A percentile compares a stretch with the other conserved stretches of the same genome.
These are phyloP conservation scores for Polydrusus pterygomalis DNA, from an alignment of 2,888 invertebrate species.

Conservation along the genomic window DNA sequence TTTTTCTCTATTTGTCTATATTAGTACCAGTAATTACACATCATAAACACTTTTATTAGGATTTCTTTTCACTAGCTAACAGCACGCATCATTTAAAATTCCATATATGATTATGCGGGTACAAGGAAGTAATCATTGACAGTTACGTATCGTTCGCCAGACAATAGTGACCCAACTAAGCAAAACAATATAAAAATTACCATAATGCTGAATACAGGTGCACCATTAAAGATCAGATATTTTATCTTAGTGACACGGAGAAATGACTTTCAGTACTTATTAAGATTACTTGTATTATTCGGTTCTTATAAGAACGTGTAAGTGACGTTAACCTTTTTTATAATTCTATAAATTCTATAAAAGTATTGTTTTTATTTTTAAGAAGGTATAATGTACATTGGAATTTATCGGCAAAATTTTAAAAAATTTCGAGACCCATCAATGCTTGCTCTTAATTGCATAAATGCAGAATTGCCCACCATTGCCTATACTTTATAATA, in stretches of 20 bases:
- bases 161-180: constrained; percentile 53
- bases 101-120: constrained; percentile 38
- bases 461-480: too few relatives aligned
- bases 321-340: too few relatives aligned
- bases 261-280: constrained; percentile 35
- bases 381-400: too few relatives aligned
- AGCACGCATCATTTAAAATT: constrained; percentile 26
- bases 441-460: too few relatives aligned
- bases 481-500: too few relatives aligned
- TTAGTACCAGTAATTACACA: too few relatives aligned
- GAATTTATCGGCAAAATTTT: too few relatives aligned
- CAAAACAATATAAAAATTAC: constrained; percentile 51
- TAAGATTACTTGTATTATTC: constrained; percentile 28
- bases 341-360: too few relatives aligned
- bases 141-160: constrained; percentile 38
- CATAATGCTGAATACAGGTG: constrained; percentile 52
- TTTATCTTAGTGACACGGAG: constrained; percentile 40
- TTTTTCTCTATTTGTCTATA: too few relatives aligned
- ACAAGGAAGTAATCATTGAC: constrained; percentile 46
- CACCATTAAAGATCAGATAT: constrained; percentile 41
- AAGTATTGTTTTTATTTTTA: too few relatives aligned
- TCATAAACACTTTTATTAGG: background rate
- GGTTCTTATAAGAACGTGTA: too few relatives aligned
- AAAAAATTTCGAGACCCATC: too few relatives aligned
- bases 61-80: background rate